phyloP scores from a whole-genome alignment of 2,113 vertebrate genomes.

The Chiloscyllium plagiosum region DNA sequence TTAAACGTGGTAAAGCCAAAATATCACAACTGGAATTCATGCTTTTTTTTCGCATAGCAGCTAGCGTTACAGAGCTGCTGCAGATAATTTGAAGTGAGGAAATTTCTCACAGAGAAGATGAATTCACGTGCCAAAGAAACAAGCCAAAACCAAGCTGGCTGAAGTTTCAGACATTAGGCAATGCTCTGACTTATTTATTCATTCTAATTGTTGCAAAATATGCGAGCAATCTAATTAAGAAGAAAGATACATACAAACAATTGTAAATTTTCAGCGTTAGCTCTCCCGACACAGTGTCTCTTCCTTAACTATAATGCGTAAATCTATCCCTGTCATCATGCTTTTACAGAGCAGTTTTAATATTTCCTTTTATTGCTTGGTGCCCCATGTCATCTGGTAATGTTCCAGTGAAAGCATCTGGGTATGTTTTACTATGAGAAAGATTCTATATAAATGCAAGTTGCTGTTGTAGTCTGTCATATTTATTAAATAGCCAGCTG shows the following conservation, averaged over 20 bases:
- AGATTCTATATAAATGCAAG: background rate
- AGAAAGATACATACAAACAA: background rate
- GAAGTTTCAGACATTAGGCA: background rate
- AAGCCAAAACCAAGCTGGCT: slow-evolving; percentile 21
- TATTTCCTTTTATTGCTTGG: background rate
- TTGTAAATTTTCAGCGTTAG: background rate
- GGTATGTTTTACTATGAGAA: background rate
- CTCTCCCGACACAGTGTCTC: background rate
- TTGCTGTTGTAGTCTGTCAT: background rate
- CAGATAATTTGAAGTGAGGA: background rate
- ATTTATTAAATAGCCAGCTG: background rate
- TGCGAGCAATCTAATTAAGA: background rate
- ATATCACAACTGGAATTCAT: background rate
- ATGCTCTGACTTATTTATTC: background rate
- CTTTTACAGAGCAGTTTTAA: background rate
- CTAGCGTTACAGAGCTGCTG: background rate
- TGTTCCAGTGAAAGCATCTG: background rate
- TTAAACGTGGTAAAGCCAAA: background rate
- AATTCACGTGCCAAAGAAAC: background rate
- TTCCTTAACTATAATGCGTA: background rate
- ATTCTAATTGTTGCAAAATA: background rate
- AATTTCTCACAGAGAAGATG: background rate
- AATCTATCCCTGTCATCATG: background rate
- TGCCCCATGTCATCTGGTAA: background rate
- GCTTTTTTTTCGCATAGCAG: background rate